Base-by-base conservation (phyloP, 1,140 invertebrate genomes). In the Drosophila pectinifera region DNA sequence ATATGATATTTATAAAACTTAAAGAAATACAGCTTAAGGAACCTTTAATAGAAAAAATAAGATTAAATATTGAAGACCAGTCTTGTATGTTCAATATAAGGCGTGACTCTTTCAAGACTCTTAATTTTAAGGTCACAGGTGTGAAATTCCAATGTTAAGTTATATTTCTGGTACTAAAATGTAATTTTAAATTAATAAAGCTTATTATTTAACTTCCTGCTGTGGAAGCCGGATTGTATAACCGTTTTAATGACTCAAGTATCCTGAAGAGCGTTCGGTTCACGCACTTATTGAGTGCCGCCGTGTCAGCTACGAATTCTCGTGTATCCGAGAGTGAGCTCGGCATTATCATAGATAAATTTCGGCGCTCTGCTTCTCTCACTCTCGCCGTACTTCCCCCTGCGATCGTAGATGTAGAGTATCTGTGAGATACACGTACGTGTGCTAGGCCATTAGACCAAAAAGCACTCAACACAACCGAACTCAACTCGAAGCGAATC, bases 371-470 rank as follows among this genome's bases (percentile, higher is more conserved):
- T 46, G 24, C 22, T 45, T 45, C 53, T 53, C 53, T 56, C 28
- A 38, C 24, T 36, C 28, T 41, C 31, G 22, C 22, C 4, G 22
- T 68, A 11, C 26, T 39, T 56, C 49, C 36, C 39, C 42, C 34
- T 48, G 22, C 36, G 82, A 86, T 86, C 82, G 83, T 39, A 34
- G 61, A 69, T 48, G 73, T 80, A 73, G 65, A 73, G 82, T 86
- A 82, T 86, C 78, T 81, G 48, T 59, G 61, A 86, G 82, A 86
- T 86, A 86, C 78, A 77, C 61, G 70, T 72, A 64, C 68, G 73
- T 58, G 70, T 26, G n/a, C 62, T 31, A 24, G 34, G 16, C 42
- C 14, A 14, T 57, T 34, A 16, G n/a, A 2, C 18, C 38, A 13
- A 18, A n/a, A n/a, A 11, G 2, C 22, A 31, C 48, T 56, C 48